Evolutionary conservation across 2,113 vertebrate genomes (phyloP), one percentile per base, ranked within the genome.

Genomic region (Uria lomvia): DNA sequence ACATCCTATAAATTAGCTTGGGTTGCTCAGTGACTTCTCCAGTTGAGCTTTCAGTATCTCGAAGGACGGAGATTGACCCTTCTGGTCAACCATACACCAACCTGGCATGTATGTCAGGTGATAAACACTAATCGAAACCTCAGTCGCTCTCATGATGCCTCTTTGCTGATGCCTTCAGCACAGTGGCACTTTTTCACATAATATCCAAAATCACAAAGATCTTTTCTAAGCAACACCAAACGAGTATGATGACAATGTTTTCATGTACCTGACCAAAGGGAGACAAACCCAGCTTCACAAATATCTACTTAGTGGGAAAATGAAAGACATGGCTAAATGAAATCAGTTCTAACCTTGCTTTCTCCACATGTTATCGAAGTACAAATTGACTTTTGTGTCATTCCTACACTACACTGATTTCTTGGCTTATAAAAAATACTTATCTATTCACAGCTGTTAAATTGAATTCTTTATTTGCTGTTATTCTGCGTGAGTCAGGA

Each of bases 101-200:
- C 13, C 30, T 30, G 16, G 27, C 3, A 3, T 8, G 10, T 50
- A 47, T 2, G 11, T 34, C 58, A 50, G 53, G 27, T 27, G 27
- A 43, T 10, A 17, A 53, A 90, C n/a, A 26, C 18, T 32, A 45
- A 22, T 2, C 1, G 0, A 70, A 77, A 42, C 15, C 26, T 34
- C 53, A 45, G 36, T 23, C 0, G 0, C 36, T 66, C 63, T 78
- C 66, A 45, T 0, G 1, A 11, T 6, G 40, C 15, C 36, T 42
- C 65, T 50, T 12, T 36, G 55, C 50, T 43, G 55, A 53, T 42
- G n/a, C 60, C 40, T 83, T 77, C 76, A 71, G 68, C n/a, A 49
- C 0, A 11, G 62, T 11, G 22, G 18, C 11, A 8, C 49, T 58
- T 73, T 36, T 55, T 15, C 26, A 79, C 1, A 1, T 43, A 52